A percentile compares a stretch with the other conserved stretches of the same genome.
Conservation (phyloP, 1,140 invertebrate species). For the Agrypnia vestita region DNA sequence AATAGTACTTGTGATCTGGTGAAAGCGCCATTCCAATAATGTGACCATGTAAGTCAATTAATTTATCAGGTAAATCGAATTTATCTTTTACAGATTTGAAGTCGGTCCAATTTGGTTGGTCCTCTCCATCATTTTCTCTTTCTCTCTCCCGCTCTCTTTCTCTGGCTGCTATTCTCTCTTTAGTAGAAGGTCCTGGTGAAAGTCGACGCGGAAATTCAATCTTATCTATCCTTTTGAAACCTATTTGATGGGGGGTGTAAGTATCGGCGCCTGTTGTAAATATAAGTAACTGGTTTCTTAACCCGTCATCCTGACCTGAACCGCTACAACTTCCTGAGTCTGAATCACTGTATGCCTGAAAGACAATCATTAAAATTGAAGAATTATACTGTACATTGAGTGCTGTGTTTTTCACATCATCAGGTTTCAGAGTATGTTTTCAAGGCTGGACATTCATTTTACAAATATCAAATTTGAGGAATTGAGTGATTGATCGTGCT, state of each 20-base stretch:
- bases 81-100: slow-evolving; percentile 80
- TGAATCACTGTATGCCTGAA: slow-evolving; percentile 50
- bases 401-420: too few species aligned
- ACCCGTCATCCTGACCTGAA: slow-evolving; percentile 69
- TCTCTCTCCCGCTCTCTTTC: slow-evolving; percentile 72
- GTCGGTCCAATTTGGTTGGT: slow-evolving; percentile 78
- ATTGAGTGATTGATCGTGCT: too few species aligned
- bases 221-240: slow-evolving; percentile 86
- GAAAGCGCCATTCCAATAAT: slow-evolving; percentile 93
- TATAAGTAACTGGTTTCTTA: slow-evolving; percentile 76
- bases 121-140: slow-evolving; percentile 64
- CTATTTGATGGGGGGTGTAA: slow-evolving; percentile 91
- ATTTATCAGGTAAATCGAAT: slow-evolving; percentile 86
- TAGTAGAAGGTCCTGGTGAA: slow-evolving; percentile 80
- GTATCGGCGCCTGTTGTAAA: slow-evolving; percentile 90
- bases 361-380: not conserved
- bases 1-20: slow-evolving; percentile 84
- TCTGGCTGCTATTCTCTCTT: slow-evolving; percentile 78
- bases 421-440: too few species aligned
- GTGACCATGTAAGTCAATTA: slow-evolving; percentile 91
- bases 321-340: slow-evolving; percentile 56
- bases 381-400: too few species aligned
- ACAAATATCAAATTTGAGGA: too few species aligned
- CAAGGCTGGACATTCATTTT: too few species aligned
- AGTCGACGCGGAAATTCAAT: slow-evolving; percentile 81